phyloP scores from a whole-genome alignment of 1,140 invertebrate species.

The Anoplophora glabripennis region DNA sequence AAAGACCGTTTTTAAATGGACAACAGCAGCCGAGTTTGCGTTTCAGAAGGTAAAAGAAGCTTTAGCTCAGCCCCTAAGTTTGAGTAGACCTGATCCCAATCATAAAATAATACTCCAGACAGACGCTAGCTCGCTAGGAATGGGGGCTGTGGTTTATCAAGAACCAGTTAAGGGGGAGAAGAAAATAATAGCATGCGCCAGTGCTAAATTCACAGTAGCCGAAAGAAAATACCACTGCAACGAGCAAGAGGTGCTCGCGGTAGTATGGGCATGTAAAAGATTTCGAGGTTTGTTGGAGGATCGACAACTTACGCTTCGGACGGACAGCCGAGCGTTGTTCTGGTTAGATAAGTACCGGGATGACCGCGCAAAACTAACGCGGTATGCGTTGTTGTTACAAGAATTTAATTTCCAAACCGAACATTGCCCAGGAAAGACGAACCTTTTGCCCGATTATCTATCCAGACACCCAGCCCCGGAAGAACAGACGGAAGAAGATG shows the following conservation, averaged over 20 bases:
- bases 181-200: conserved; percentile 18
- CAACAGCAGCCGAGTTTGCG: conserved; percentile 1
- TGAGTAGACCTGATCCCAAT: conserved; percentile 32
- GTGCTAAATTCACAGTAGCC: conserved; percentile 14
- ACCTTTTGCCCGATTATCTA: conserved; percentile 32
- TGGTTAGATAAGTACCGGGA: conserved; percentile 36
- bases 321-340: conserved; percentile 16
- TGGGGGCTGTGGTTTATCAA: conserved; percentile 37
- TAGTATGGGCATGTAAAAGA: conserved; percentile 47
- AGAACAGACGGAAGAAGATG: no score
- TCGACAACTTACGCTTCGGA: conserved; percentile 15
- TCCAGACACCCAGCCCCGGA: background rate
- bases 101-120: conserved; percentile 43
- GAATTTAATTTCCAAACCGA: conserved; percentile 30
- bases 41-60: conserved; percentile 38
- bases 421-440: conserved; percentile 31
- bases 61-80: conserved; percentile 22
- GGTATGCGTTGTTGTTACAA: conserved; percentile 36
- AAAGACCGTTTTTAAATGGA: conserved; percentile 23
- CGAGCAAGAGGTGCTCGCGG: conserved; percentile 49
- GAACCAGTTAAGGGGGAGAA: conserved; percentile 7
- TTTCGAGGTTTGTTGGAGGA: conserved; percentile 40
- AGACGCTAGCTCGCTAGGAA: conserved; percentile 32
- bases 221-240: conserved; percentile 24
- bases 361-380: conserved; percentile 32